Base-by-base conservation (phyloP, 2,888 invertebrate genomes). In the Caradrina clavipalpis region DNA sequence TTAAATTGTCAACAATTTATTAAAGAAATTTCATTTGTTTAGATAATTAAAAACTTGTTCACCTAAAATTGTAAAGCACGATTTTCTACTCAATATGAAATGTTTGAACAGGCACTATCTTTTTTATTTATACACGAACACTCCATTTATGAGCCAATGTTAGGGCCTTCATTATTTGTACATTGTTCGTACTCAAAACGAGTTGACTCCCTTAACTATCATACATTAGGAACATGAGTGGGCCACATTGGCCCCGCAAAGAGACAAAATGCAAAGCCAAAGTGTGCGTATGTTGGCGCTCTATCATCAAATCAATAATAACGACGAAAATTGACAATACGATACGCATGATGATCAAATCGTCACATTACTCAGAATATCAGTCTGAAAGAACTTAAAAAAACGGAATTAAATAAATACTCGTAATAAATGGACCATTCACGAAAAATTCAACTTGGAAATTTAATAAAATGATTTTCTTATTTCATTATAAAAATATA, bases 401-500 rank as follows among this genome's bases (percentile, higher is more conserved):
- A 74, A 61, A 73, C 78, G 66, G 76, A 83, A 79, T 80, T 26
- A 77, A 83, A 86, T 84, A 88, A 87, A 87, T 86, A 88, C 83
- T 83, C 84, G 74, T 85, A 83, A 84, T 87, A 87, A 89, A 89
- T 88, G 90, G 89, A 91, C 88, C 84, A 76, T 87, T 72, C 80
- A 87, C 83, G 84, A 86, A 88, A 81, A 71, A 66, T 76, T 86
- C 78, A 88, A 87, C 87, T 88, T 87, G 89, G 76, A 87, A 88
- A 86, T 88, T 88, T 88, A 89, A 90, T 86, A 89, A 88, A 91
- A 88, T 83, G 68, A 81, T 88, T 90, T 90, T 88, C 85, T 87
- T 87, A 88, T 91, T 92, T 91, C 84, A 86, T 90, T 93, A 93
- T 92, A 94, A 94, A 94, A 94, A 94, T 94, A 94, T 93, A 91